A percentile compares a stretch with the other conserved stretches of the same genome.
Evolutionary conservation across 2,888 invertebrate species (phyloP).

Genomic region (Podabrus alpinus): DNA sequence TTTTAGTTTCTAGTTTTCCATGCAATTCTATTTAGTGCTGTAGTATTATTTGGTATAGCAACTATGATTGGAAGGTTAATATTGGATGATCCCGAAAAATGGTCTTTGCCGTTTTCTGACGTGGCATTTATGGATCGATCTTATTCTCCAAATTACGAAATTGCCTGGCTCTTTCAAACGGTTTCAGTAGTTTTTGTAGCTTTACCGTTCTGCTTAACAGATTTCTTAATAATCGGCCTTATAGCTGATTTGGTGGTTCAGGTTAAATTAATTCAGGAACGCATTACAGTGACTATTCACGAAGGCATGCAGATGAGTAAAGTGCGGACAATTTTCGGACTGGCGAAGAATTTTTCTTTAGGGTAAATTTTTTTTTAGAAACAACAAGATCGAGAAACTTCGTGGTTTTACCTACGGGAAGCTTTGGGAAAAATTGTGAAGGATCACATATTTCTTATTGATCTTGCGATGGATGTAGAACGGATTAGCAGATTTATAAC

Average conservation of each 20-base stretch:
- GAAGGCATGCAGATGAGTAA: not conserved
- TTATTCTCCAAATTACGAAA: conserved; percentile 18
- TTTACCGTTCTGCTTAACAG: not conserved
- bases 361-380: not conserved
- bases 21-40: not conserved
- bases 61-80: not conserved
- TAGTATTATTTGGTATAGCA: not conserved
- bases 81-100: not conserved
- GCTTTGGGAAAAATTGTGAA: not conserved
- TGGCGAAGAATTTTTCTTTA: no score
- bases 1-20: not conserved
- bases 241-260: not conserved
- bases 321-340: not conserved
- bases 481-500: not conserved
- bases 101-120: conserved; percentile 10
- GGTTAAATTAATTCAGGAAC: not conserved
- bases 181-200: not conserved
- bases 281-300: not conserved
- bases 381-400: not conserved
- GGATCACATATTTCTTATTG: not conserved
- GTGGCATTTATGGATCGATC: conserved; percentile 5
- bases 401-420: not conserved
- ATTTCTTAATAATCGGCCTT: not conserved
- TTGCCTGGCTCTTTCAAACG: conserved; percentile 11
- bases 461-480: not conserved